Base-by-base conservation (phyloP, 2,113 vertebrate genomes). In the Peromyscus californicus region DNA sequence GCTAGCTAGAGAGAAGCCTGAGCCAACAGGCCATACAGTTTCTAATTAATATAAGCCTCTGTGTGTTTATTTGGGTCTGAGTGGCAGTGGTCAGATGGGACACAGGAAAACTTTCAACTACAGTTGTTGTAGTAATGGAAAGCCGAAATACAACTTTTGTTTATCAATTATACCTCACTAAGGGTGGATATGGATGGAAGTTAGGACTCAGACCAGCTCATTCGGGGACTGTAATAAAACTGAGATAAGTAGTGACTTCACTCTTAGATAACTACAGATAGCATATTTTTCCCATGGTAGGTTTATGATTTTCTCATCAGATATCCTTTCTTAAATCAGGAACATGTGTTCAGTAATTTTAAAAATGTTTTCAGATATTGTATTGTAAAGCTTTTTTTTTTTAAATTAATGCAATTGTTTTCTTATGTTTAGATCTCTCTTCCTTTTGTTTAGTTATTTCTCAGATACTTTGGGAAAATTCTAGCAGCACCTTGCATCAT, bases 271-370 rank as follows among this genome's bases (percentile, higher is more conserved):
- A 42, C 57, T 57, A 4, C 82, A 33, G 29, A 36, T 17, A 70
- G 90, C n/a, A 90, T 48, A 94, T 76, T 92, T 76, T 93, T 95
- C 54, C 67, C 74, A 79, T 48, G 54, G 22, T 36, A 69, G 51
- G 90, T 75, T 90, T 63, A 36, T 39, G 72, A 59, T 91, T 85
- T 85, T 33, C 45, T 96, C 19, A 69, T 93, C 36, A 89, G 78
- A 80, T 88, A 63, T 31, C 39, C 45, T 92, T 86, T 95, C 36
- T 57, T 70, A 87, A 93, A 90, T 31, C 15, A 91, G 80, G n/a
- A 88, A 80, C 80, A 90, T 69, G 21, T 54, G 69, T 90, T 88
- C 21, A 82, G 42, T n/a, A 67, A 9, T 33, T 26, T 57, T 95
- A 24, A 29, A 12, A 96, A 57, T 36, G 83, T 70, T 94, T 82